Evolutionary conservation across 2,797 vertebrate species (phyloP), one percentile per base, ranked within the genome.

Genomic region (Falco berigora): DNA sequence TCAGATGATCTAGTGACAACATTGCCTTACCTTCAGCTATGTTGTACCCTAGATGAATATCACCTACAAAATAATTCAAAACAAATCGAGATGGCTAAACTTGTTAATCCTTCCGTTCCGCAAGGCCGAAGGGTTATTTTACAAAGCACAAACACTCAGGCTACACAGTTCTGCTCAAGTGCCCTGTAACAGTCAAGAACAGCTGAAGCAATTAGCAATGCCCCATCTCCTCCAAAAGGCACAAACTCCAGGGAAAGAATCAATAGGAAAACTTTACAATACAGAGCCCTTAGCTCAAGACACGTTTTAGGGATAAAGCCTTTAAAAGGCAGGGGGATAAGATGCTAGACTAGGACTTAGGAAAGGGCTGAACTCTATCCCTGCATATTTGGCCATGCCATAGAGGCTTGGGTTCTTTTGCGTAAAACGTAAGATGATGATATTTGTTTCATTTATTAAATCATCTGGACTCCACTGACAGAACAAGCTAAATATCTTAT

Each of bases 201-300:
- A 96, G 91, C 92, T 86, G 76, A 95, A 96, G 83, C 66, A 76
- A 88, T 88, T 93, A 76, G 92, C 97, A 94, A 80, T 80, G 75
- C 91, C 83, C 77, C 63, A 61, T 91, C 91, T 89, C 84, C 80
- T 88, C 82, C 85, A 72, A 72, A 95, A 92, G 47, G 66, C 49
- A 49, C 12, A 82, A 91, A 81, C 82, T 89, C 75, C 88, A 83
- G 88, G 80, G 81, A 90, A 90, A 74, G 56, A 96, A 67, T 75
- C 90, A 95, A 87, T 18, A 62, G 80, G 75, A 93, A 88, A 96
- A 91, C 81, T 66, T 88, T 18, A 86, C 64, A 88, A 93, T 87
- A 55, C 61, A 68, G 61, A 93, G 38, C 61, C 50, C 64, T 92
- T 91, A 86, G 66, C 90, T 92, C 88, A 92, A 64, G 74, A 85